Evolutionary conservation across 2,888 invertebrate genomes (phyloP).

Genomic region (Euphydryas editha): DNA sequence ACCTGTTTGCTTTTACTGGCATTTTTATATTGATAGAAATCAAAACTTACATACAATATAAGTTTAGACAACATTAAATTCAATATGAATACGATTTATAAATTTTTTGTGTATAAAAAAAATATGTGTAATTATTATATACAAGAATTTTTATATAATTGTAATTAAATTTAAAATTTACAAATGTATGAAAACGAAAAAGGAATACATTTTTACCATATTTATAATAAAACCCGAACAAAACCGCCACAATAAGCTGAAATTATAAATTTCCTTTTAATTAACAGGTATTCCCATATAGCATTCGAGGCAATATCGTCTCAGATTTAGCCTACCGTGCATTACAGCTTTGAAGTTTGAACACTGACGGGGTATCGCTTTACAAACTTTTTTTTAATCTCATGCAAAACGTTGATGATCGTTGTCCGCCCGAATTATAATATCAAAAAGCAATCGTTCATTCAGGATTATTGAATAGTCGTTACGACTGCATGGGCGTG

Average conservation of each 20-base stretch:
- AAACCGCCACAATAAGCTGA: not conserved
- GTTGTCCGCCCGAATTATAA: slow-evolving; percentile 74
- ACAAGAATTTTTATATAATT: no score
- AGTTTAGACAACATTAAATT: not conserved
- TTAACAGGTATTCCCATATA: slow-evolving; percentile 57
- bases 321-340: slow-evolving; percentile 56
- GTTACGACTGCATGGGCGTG: slow-evolving; percentile 78
- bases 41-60: not conserved
- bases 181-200: not conserved
- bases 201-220: not conserved
- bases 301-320: slow-evolving; percentile 46
- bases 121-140: no score
- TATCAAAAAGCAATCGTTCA: slow-evolving; percentile 81
- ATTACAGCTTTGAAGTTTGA: slow-evolving; percentile 54
- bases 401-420: slow-evolving; percentile 63
- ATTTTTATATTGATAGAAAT: not conserved
- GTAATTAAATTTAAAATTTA: no score
- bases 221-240: not conserved
- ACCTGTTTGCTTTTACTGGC: not conserved
- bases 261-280: slow-evolving; percentile 40
- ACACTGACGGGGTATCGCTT: slow-evolving; percentile 69
- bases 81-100: no score
- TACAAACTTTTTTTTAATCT: slow-evolving; percentile 66
- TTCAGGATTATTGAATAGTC: slow-evolving; percentile 81
- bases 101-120: no score